Evolutionary conservation across 2,113 vertebrate genomes (phyloP).

Genomic region (Anarhynchus alexandrinus): DNA sequence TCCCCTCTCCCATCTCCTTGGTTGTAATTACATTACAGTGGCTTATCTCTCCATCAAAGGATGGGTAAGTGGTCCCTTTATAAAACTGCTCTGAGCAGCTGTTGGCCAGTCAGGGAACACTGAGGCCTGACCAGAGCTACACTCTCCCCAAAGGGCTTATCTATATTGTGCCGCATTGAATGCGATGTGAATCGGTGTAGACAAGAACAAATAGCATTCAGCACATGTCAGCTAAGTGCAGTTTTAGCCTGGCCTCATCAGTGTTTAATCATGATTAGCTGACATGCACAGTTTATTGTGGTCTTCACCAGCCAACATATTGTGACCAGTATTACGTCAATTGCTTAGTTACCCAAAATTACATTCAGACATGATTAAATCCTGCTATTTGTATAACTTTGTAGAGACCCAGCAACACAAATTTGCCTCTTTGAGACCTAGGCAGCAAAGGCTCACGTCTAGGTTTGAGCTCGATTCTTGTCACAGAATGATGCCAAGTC

Average conservation of each 20-base stretch:
- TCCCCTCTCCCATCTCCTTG: constrained; percentile 49
- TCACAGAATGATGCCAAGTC: neutral
- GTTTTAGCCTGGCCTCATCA: constrained; percentile 45
- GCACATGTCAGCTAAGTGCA: constrained; percentile 52
- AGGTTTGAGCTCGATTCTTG: neutral
- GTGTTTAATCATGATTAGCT: constrained; percentile 53
- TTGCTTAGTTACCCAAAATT: neutral
- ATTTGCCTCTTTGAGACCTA: neutral
- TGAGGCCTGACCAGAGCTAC: constrained; percentile 37
- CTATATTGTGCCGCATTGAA: constrained; percentile 31
- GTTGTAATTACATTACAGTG: constrained; percentile 57
- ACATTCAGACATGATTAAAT: neutral
- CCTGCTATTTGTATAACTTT: neutral
- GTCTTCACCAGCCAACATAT: constrained; percentile 35
- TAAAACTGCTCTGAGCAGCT: constrained; percentile 29
- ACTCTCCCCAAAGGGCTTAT: constrained; percentile 42
- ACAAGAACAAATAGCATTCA: constrained; percentile 63
- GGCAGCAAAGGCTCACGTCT: neutral
- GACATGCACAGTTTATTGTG: constrained; percentile 42
- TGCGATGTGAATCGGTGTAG: constrained; percentile 34
- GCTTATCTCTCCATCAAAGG: constrained; percentile 67
- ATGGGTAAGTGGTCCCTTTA: constrained; percentile 60
- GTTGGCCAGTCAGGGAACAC: constrained; percentile 48
- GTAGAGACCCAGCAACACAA: neutral
- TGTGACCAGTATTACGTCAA: constrained; percentile 22